A percentile compares a stretch with the other conserved stretches of the same genome.
Evolutionary conservation across 2,888 invertebrate species (phyloP).

Genomic region (Adelphocoris suturalis): DNA sequence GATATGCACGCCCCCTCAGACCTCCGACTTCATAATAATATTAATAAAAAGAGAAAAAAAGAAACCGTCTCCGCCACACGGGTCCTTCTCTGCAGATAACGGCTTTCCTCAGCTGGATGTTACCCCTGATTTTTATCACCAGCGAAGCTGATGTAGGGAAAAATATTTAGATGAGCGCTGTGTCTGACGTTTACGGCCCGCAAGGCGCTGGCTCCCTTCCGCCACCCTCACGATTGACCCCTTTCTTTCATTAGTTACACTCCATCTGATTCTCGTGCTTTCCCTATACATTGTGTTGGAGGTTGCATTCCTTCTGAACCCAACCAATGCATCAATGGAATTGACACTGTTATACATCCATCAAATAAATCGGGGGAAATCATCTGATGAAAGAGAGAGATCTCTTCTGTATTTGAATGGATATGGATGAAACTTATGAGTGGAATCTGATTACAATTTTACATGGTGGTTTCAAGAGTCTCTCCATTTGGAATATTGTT

Average conservation of each 20-base stretch:
- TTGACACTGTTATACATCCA: conserved; percentile 8
- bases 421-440: neutral
- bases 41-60: conserved; percentile 1
- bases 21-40: neutral
- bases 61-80: neutral
- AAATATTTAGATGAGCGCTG: conserved; percentile 65
- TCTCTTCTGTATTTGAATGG: no score
- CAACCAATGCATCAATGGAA: neutral
- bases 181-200: conserved; percentile 49
- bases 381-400: neutral
- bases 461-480: no score
- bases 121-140: conserved; percentile 39
- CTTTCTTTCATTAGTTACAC: conserved; percentile 62
- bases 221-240: conserved; percentile 41
- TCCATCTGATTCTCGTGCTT: conserved; percentile 39
- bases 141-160: conserved; percentile 45
- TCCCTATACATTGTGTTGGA: conserved; percentile 11
- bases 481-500: no score
- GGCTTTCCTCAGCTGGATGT: neutral
- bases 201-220: neutral
- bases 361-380: neutral
- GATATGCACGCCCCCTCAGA: conserved; percentile 16
- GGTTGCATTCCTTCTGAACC: neutral
- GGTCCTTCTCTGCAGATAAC: conserved; percentile 28
- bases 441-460: no score